Conservation (phyloP, 2,888 invertebrate species). For the Phlogophora meticulosa region DNA sequence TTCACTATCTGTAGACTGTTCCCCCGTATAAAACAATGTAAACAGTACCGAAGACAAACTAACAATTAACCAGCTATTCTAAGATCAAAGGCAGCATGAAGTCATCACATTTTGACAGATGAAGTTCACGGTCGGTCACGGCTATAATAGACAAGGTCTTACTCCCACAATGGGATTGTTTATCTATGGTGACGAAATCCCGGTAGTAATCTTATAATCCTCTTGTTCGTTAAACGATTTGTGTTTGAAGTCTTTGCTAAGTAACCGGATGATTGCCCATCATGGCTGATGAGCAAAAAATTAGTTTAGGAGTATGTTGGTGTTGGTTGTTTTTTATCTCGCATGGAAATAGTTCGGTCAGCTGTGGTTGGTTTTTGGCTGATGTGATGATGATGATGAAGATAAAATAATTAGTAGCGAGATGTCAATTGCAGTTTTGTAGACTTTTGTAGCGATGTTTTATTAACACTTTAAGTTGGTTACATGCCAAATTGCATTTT, state of each 20-base stretch:
- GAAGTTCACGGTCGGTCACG: conserved; percentile 60
- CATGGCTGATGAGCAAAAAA: conserved; percentile 40
- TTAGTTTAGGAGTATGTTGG: not conserved
- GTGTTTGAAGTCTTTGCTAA: conserved; percentile 28
- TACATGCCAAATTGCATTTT: no score
- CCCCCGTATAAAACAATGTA: conserved; percentile 10
- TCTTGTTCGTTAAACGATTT: conserved; percentile 15
- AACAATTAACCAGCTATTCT: conserved; percentile 6
- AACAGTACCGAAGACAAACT: conserved; percentile 18
- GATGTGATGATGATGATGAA: not conserved
- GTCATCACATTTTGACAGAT: conserved; percentile 48
- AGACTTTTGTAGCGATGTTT: no score
- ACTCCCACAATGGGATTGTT: conserved; percentile 36
- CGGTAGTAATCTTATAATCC: conserved; percentile 29
- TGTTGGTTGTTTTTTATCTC: not conserved
- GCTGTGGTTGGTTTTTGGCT: no score
- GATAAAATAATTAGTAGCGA: not conserved
- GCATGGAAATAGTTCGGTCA: not conserved
- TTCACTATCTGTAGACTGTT: not conserved
- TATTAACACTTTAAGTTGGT: no score
- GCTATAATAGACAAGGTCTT: conserved; percentile 36
- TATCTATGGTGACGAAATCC: conserved; percentile 41
- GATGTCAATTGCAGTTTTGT: no score
- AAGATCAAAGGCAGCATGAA: conserved; percentile 30
- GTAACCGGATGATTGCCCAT: conserved; percentile 29